Base-by-base conservation (phyloP, 2,797 vertebrate genomes). In the Cephalopachus bancanus region DNA sequence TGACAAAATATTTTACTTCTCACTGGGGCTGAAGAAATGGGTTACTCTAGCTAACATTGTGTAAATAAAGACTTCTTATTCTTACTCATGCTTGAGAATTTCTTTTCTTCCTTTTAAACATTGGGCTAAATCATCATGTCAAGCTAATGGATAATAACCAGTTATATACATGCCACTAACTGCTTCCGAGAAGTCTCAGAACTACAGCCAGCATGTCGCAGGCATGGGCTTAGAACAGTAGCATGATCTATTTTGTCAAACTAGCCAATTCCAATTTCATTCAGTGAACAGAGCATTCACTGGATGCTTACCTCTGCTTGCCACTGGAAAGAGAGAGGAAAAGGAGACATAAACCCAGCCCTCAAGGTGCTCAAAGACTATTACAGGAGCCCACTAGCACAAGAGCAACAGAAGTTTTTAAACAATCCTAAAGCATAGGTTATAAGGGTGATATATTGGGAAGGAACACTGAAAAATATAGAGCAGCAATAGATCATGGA, bases 101-200 rank as follows among this genome's bases (percentile, higher is more conserved):
- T 60, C 53, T 75, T 2, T 51, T 49, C 16, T 86, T 26, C 49
- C 22, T 69, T 51, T 75, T 16, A 78, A 71, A 83, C 22, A 44
- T 60, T 37, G 64, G 24, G 49, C 24, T 85, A 37, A 95, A 76
- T n/a, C 62, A 9, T 60, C 53, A 24, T 83, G 22, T 88, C 55
- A 87, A 64, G 55, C 88, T 91, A 33, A 72, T 20, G 28, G 57
- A n/a, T 83, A 90, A 72, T n/a, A 78, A 71, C 11, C 12, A 71
- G 71, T 19, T n/a, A 17, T 20, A 78, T 26, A 19, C 67, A 59
- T 11, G 62, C 10, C 67, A 72, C 64, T 96, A 65, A 92, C 64
- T 51, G 71, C 76, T 95, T 75, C 65, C 20, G 7, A 62, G 91
- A 78, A 91, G 67, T 74, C 44, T 91, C 57, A 91, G 30, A 53